Evolutionary conservation across 2,113 vertebrate genomes (phyloP).

Genomic region (Amphiprion percula): DNA sequence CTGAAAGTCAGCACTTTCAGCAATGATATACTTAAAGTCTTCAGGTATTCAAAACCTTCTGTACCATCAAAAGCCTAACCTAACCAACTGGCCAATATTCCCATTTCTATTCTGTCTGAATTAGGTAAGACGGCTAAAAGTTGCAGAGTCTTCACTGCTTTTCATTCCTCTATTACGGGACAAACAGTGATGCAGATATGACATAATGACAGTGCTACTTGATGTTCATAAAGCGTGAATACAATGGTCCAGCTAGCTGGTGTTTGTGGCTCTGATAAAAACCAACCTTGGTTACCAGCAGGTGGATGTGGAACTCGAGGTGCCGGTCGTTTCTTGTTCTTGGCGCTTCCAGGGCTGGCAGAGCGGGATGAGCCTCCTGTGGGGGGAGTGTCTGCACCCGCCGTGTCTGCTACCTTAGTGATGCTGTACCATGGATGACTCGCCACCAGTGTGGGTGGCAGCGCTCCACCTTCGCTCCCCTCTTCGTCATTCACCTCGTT

Average conservation of each 20-base stretch:
- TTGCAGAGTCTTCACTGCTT: not conserved
- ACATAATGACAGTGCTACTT: not conserved
- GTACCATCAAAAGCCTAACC: not conserved
- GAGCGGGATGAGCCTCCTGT: slow-evolving; percentile 76
- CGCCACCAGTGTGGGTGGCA: slow-evolving; percentile 60
- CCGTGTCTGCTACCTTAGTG: slow-evolving; percentile 72
- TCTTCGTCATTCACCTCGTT: slow-evolving; percentile 55
- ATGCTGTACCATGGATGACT: slow-evolving; percentile 97
- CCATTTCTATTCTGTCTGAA: too few species aligned
- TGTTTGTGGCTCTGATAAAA: not conserved
- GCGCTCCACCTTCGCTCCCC: slow-evolving; percentile 32
- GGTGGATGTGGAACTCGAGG: slow-evolving; percentile 85
- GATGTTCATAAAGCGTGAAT: not conserved
- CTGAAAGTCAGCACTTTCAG: too few species aligned
- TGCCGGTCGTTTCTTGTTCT: slow-evolving; percentile 90
- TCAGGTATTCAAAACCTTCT: too few species aligned
- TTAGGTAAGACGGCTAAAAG: too few species aligned
- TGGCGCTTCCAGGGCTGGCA: slow-evolving; percentile 85
- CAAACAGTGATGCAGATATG: not conserved
- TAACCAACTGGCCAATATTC: not conserved
- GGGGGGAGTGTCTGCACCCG: slow-evolving; percentile 49
- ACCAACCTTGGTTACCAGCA: slow-evolving; percentile 67
- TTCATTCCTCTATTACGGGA: not conserved
- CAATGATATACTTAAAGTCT: too few species aligned
- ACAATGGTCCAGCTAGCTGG: not conserved